Base-by-base conservation (phyloP, 2,113 vertebrate genomes). In the Bos indicus region DNA sequence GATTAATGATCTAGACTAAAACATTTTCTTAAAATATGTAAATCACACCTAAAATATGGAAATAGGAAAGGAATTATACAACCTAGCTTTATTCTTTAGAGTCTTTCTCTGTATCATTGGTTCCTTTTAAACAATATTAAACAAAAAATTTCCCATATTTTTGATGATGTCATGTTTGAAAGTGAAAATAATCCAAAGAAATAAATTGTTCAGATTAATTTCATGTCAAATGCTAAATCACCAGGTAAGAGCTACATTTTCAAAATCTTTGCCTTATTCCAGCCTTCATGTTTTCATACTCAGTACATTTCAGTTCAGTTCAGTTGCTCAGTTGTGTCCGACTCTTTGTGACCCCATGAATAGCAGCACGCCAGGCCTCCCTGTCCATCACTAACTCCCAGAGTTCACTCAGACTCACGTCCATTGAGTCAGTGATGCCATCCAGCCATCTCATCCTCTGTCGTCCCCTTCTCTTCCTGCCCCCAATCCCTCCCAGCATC, bases 121-220 rank as follows among this genome's bases (percentile, higher is more conserved):
- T 91, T 94, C 36, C 62, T 93, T 7, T 25, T 56, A 85, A 90
- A 86, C 1, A 81, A 19, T 8, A 94, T 67, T 25, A 5, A 46
- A 46, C 43, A 46, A 46, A 46, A 46, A 46, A 46, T 0, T 40
- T 80, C 3, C 11, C 7, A 48, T 19, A 40, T 46, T 95, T 96
- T 95, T 59, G 23, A 89, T 78, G 62, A 36, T 83, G 6, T 60
- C 54, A 23, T 30, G 64, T 77, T 78, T 96, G 52, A 87, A 96
- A 88, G 6, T 95, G 91, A 95, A 94, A 95, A 71, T 8, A 54
- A 86, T 26, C n/a, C n/a, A 57, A 54, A 95, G 78, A 85, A 60
- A 83, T 16, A 78, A 64, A 78, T 91, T 48, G 12, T 87, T 93
- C 67, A 51, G 46, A 87, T 94, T 91, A 91, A 87, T 64, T 97